A percentile compares a stretch with the other conserved stretches of the same genome.
phyloP scores from a whole-genome alignment of 1,140 invertebrate genomes.

The Drosophila lini region DNA sequence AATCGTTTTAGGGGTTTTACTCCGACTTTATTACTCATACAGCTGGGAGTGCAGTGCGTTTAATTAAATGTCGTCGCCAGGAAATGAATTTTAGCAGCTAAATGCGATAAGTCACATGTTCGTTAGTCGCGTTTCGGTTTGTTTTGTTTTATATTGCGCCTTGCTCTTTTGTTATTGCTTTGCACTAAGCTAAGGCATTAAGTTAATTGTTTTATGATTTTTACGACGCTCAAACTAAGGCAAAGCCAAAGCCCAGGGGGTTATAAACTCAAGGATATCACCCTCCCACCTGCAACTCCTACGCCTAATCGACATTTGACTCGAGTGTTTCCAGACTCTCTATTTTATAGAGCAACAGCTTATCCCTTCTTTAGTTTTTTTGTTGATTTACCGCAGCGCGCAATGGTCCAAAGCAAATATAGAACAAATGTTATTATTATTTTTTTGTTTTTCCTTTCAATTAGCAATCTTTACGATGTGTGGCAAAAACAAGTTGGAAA shows the following conservation, averaged over 20 bases:
- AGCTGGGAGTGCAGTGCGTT: conserved; percentile 10
- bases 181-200: conserved; percentile 28
- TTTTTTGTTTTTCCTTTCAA: conserved; percentile 1
- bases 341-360: not conserved
- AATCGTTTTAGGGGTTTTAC: not conserved
- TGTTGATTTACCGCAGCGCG: conserved; percentile 14
- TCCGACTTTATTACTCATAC: conserved; percentile 22
- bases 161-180: conserved; percentile 36
- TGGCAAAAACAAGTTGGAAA: conserved; percentile 12
- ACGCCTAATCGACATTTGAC: not conserved
- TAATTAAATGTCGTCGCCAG: conserved; percentile 43
- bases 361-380: not conserved
- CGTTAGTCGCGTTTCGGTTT: conserved; percentile 12
- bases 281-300: not conserved
- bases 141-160: conserved; percentile 4
- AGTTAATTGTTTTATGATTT: conserved; percentile 23
- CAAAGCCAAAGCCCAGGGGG: not conserved
- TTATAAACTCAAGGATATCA: conserved; percentile 1
- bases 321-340: not conserved
- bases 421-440: conserved; percentile 4
- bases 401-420: conserved; percentile 6
- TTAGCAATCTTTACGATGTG: conserved; percentile 13
- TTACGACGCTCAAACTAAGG: conserved; percentile 19
- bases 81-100: conserved; percentile 43
- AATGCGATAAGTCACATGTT: conserved; percentile 51